phyloP scores from a whole-genome alignment of 2,113 vertebrate species.

The Lycaon pictus region DNA sequence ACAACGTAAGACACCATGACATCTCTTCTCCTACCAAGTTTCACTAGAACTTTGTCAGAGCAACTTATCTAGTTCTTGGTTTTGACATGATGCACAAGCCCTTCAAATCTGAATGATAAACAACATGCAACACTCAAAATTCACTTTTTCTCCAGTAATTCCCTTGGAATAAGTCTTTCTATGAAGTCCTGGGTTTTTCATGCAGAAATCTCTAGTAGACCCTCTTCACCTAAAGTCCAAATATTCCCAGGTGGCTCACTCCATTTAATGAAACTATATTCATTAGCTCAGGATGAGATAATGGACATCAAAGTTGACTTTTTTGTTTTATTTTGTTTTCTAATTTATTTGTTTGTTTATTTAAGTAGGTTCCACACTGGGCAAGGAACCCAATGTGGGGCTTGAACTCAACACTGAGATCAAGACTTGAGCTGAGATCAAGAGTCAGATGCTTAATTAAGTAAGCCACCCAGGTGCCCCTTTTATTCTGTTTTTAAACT shows the following conservation, averaged over 20 bases:
- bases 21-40: background rate
- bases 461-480: background rate
- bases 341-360: background rate
- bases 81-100: background rate
- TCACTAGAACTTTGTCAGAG: background rate
- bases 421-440: background rate
- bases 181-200: background rate
- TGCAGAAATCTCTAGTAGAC: background rate
- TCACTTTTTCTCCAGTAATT: background rate
- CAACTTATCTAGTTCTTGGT: background rate
- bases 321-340: background rate
- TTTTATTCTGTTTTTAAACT: background rate
- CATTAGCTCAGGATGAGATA: background rate
- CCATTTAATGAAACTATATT: background rate
- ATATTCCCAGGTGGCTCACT: background rate
- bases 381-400: background rate
- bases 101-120: slow-evolving; percentile 15
- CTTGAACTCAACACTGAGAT: background rate
- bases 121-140: background rate
- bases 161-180: background rate
- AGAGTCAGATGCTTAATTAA: background rate
- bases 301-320: background rate
- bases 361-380: background rate
- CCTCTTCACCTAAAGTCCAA: background rate
- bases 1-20: background rate